Evolutionary conservation across 2,797 vertebrate species (phyloP).

Genomic region (Gorsachius magnificus): DNA sequence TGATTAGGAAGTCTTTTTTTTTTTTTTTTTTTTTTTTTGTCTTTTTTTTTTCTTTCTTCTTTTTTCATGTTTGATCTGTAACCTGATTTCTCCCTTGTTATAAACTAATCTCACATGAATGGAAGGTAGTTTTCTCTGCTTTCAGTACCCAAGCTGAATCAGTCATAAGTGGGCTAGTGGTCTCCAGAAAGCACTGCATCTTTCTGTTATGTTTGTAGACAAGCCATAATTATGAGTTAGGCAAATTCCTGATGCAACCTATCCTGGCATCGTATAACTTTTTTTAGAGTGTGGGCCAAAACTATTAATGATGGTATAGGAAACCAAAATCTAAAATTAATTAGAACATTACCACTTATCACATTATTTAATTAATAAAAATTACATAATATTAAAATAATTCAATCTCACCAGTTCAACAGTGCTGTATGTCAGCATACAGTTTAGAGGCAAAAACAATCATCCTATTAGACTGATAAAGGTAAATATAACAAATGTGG

Average conservation of each 20-base stretch:
- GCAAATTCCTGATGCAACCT: neutral
- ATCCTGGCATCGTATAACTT: neutral
- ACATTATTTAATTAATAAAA: neutral
- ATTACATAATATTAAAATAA: neutral
- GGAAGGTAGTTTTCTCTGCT: neutral
- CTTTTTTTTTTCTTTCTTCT: rapidly evolving
- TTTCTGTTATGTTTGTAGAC: neutral
- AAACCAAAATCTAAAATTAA: neutral
- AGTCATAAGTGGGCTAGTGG: neutral
- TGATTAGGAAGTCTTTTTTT: neutral
- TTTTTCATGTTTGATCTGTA: neutral
- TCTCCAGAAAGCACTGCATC: neutral
- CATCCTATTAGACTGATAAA: neutral
- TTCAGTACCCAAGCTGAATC: neutral
- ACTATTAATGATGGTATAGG: neutral
- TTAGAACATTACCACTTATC: neutral
- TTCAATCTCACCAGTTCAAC: neutral
- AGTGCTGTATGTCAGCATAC: neutral
- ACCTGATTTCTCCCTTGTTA: neutral
- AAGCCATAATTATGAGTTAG: neutral
- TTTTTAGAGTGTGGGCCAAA: neutral
- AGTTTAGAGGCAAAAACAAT: neutral
- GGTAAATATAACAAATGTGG: neutral
- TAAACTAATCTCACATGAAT: neutral
- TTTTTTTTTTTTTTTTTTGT: rapidly evolving